These are phyloP conservation scores for Perizoma affinitatum DNA, from an alignment of 2,888 invertebrate species.

Conservation along the genomic window DNA sequence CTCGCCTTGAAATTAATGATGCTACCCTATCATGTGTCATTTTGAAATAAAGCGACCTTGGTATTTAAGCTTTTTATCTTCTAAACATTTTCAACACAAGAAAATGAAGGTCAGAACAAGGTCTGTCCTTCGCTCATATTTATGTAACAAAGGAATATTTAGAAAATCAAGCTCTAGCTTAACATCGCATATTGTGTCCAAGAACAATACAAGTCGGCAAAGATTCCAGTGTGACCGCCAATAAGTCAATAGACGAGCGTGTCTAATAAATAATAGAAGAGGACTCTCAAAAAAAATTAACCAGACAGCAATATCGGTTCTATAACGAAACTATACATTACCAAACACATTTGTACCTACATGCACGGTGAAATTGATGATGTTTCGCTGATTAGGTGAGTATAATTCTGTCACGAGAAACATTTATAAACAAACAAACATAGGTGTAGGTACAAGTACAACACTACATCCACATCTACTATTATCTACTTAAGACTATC, in stretches of 20 bases:
- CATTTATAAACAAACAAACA: conserved; percentile 40
- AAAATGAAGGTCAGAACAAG: conserved; percentile 29
- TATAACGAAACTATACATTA: conserved; percentile 53
- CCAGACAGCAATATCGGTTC: conserved; percentile 45
- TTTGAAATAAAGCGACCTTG: conserved; percentile 9
- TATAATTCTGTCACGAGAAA: conserved; percentile 69
- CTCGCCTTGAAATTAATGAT: conserved; percentile 49
- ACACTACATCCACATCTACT: conserved; percentile 42
- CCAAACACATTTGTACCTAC: too few relatives aligned
- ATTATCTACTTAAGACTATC: conserved; percentile 28
- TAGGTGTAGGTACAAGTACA: conserved; percentile 1
- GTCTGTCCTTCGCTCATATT: conserved; percentile 14
- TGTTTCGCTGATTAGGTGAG: conserved; percentile 60
- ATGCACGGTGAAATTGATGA: conserved; percentile 60
- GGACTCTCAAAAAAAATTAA: conserved; percentile 39
- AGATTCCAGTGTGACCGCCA: conserved; percentile 39
- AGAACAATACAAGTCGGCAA: conserved; percentile 5
- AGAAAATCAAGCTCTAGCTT: conserved; percentile 16
- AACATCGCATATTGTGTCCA: conserved; percentile 15
- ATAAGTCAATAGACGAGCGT: conserved; percentile 35
- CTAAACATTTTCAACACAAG: conserved; percentile 18
- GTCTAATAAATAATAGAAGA: conserved; percentile 31
- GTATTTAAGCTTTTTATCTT: conserved; percentile 4
- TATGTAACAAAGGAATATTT: conserved; percentile 23
- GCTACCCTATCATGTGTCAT: conserved; percentile 32